Evolutionary conservation across 2,888 invertebrate genomes (phyloP).

Genomic region (Tupiocoris notatus): DNA sequence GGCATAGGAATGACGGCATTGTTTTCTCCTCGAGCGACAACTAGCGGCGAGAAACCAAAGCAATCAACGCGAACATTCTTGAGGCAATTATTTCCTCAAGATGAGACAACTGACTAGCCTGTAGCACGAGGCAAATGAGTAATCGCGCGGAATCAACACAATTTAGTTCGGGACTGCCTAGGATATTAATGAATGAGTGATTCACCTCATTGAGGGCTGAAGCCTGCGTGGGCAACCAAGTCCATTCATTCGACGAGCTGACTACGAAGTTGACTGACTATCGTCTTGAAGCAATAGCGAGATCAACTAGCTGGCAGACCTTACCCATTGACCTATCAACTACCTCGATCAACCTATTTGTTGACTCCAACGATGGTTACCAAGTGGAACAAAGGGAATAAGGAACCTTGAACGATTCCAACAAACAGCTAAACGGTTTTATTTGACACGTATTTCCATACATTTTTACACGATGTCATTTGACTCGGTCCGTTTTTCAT

Average conservation of each 20-base stretch:
- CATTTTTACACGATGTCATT: too few species aligned
- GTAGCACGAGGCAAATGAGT: constrained; percentile 8
- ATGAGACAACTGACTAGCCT: neutral
- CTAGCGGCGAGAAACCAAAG: neutral
- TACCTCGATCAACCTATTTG: constrained; percentile 35
- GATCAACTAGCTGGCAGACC: constrained; percentile 32
- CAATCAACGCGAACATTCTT: neutral
- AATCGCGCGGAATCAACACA: constrained; percentile 33
- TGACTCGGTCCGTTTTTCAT: too few species aligned
- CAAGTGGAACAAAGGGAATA: neutral
- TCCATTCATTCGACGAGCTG: constrained; percentile 18
- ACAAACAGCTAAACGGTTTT: constrained; percentile 23
- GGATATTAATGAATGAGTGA: constrained; percentile 19
- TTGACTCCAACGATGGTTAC: constrained; percentile 15
- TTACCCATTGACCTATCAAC: constrained; percentile 36
- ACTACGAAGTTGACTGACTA: neutral
- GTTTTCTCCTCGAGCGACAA: too few species aligned
- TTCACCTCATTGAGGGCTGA: constrained; percentile 21
- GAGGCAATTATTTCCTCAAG: neutral
- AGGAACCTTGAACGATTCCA: neutral
- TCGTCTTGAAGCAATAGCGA: neutral
- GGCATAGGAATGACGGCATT: too few species aligned
- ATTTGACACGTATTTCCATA: too few species aligned
- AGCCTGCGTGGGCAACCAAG: constrained; percentile 24
- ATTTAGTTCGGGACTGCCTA: neutral